Evolutionary conservation across 2,113 vertebrate species (phyloP).

Genomic region (Mobula birostris): DNA sequence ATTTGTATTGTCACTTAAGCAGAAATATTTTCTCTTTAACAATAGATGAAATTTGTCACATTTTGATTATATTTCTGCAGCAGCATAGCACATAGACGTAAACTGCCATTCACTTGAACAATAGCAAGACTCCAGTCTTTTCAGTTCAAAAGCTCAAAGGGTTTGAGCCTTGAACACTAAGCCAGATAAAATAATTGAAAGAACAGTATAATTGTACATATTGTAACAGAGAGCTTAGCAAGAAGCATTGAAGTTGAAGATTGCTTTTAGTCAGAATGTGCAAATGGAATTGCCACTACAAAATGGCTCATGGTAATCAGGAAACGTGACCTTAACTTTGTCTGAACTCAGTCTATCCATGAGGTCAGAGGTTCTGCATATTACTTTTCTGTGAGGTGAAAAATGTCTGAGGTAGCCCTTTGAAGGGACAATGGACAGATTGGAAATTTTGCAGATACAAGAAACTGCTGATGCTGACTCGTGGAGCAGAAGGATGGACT

Average conservation of each 20-base stretch:
- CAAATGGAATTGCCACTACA: not conserved
- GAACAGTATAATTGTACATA: not conserved
- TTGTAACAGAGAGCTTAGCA: not conserved
- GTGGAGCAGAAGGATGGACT: no score
- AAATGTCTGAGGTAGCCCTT: not conserved
- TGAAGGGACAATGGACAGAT: not conserved
- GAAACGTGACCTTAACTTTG: not conserved
- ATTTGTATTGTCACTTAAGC: not conserved
- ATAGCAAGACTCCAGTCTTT: not conserved
- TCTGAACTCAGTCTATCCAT: not conserved
- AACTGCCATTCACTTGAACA: not conserved
- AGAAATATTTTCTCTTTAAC: conserved; percentile 1
- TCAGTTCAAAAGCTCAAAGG: not conserved
- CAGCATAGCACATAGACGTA: not conserved
- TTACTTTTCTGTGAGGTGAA: not conserved
- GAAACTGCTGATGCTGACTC: no score
- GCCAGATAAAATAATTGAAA: not conserved
- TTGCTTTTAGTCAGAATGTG: not conserved
- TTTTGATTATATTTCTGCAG: not conserved
- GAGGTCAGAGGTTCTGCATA: not conserved
- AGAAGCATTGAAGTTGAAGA: not conserved
- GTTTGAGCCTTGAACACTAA: not conserved
- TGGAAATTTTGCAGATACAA: no score
- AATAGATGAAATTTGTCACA: not conserved
- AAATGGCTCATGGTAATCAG: not conserved